These are phyloP conservation scores for Ptilodon capucinus DNA, from an alignment of 2,888 invertebrate species.

Conservation along the genomic window DNA sequence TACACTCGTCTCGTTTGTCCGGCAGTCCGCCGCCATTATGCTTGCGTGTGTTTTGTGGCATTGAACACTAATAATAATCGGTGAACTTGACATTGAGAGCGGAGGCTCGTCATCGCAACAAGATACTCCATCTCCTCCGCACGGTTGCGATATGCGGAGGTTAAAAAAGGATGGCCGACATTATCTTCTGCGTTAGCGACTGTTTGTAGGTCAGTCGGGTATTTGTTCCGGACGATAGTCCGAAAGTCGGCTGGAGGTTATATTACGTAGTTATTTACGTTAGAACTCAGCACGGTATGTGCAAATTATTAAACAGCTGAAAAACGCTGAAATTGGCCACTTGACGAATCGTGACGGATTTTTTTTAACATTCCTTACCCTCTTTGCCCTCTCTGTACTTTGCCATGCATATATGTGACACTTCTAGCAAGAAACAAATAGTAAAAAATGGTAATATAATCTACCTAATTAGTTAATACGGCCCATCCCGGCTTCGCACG, in stretches of 20 bases:
- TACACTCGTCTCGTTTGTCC: conserved; percentile 53
- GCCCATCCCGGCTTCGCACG: too few relatives aligned
- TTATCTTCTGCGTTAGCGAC: conserved; percentile 69
- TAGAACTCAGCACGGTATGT: conserved; percentile 49
- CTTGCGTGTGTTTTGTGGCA: conserved; percentile 78
- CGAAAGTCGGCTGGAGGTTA: conserved; percentile 82
- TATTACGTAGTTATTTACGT: conserved; percentile 68
- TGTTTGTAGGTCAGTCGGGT: conserved; percentile 81
- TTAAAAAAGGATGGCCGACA: conserved; percentile 62
- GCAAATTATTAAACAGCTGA: conserved; percentile 35
- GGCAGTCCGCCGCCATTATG: conserved; percentile 59
- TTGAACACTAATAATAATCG: conserved; percentile 82
- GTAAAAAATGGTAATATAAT: too few relatives aligned
- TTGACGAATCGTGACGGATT: conserved; percentile 31
- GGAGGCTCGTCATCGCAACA: conserved; percentile 79
- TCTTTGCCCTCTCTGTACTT: conserved; percentile 21
- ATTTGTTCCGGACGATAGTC: conserved; percentile 80
- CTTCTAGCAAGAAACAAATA: too few relatives aligned
- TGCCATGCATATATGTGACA: not conserved
- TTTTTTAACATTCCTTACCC: conserved; percentile 20
- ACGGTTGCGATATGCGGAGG: conserved; percentile 41
- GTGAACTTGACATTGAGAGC: conserved; percentile 82
- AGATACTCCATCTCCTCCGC: conserved; percentile 67
- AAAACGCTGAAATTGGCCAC: conserved; percentile 31
- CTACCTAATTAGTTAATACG: too few relatives aligned